phyloP scores from a whole-genome alignment of 1,140 invertebrate species.

The Prorops nasuta region DNA sequence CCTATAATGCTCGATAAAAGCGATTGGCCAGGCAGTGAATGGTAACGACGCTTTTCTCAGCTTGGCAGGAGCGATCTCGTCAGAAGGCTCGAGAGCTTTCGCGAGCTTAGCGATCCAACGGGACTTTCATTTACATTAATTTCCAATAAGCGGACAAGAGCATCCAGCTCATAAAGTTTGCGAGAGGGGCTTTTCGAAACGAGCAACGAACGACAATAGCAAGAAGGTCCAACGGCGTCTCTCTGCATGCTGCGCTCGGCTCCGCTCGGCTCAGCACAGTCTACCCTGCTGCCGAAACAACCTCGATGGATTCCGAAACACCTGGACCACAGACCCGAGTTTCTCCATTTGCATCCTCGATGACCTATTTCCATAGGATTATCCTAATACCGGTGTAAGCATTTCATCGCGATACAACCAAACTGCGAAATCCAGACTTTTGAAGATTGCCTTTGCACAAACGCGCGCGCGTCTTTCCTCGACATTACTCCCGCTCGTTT shows the following conservation, averaged over 20 bases:
- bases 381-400: constrained; percentile 13
- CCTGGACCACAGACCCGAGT: constrained; percentile 11
- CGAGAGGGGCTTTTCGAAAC: constrained; percentile 15
- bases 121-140: constrained; percentile 33
- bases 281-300: no score
- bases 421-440: constrained; percentile 5
- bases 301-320: not conserved
- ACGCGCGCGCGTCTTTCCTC: constrained; percentile 1
- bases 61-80: no score
- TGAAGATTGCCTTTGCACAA: constrained; percentile 1
- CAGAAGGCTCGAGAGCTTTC: no score
- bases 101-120: constrained; percentile 10
- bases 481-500: not conserved
- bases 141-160: constrained; percentile 34
- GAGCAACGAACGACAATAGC: no score
- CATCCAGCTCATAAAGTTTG: constrained; percentile 17
- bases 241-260: no score
- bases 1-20: no score
- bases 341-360: constrained; percentile 32
- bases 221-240: no score
- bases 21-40: no score
- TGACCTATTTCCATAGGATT: constrained; percentile 32
- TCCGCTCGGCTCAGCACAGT: no score
- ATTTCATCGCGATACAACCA: not conserved
- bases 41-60: no score